phyloP scores from a whole-genome alignment of 2,113 vertebrate genomes.

The Cheilinus undulatus region DNA sequence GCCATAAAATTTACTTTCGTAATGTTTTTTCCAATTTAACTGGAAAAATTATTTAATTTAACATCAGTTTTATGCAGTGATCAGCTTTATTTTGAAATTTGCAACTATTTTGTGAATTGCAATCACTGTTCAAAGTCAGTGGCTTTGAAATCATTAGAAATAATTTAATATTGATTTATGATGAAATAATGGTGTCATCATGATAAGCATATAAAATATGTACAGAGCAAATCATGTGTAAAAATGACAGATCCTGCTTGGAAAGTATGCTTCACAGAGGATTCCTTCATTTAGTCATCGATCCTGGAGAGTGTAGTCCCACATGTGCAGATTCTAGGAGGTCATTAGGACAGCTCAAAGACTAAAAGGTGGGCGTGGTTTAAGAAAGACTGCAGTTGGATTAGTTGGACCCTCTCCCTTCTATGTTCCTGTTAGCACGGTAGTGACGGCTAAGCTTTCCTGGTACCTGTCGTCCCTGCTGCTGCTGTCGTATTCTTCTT shows the following conservation, averaged over 20 bases:
- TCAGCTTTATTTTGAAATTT: no score
- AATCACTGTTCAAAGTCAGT: no score
- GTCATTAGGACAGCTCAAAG: conserved; percentile 40
- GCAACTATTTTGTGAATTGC: no score
- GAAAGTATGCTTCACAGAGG: conserved; percentile 60
- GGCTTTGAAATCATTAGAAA: conserved; percentile 85
- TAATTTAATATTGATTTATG: conserved; percentile 81
- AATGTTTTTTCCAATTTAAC: no score
- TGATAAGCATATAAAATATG: conserved; percentile 84
- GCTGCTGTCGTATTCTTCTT: conserved; percentile 92
- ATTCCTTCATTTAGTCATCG: conserved; percentile 53
- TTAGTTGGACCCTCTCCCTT: conserved; percentile 81
- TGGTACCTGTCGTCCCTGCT: conserved; percentile 87
- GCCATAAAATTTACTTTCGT: no score
- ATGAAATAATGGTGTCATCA: conserved; percentile 68
- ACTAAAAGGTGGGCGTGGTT: conserved; percentile 32
- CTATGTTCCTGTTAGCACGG: conserved; percentile 76
- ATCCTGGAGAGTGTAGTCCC: conserved; percentile 42
- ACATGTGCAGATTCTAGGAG: conserved; percentile 52
- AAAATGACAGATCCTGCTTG: conserved; percentile 70
- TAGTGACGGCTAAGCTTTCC: conserved; percentile 81
- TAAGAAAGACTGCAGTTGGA: conserved; percentile 83
- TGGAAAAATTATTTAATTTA: no score
- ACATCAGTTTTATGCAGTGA: no score
- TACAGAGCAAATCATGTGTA: conserved; percentile 76